Percentiles rank a stretch among this genome's conserved stretches.
Evolutionary conservation across 2,797 vertebrate species (phyloP).

Genomic region (Sebastes diaconus): DNA sequence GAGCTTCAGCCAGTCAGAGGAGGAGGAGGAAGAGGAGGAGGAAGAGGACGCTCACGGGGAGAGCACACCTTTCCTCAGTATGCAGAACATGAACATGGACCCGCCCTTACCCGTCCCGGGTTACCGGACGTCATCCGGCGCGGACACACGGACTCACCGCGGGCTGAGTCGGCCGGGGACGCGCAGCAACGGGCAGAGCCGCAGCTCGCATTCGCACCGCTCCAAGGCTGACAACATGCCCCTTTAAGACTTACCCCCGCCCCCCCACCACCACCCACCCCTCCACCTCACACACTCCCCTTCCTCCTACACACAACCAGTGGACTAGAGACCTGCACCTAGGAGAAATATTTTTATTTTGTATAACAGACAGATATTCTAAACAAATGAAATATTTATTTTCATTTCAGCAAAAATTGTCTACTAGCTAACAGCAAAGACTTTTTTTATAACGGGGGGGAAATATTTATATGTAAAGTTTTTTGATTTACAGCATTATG

Average conservation of each 20-base stretch:
- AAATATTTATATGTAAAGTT: constrained; percentile 98
- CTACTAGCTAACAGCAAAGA: constrained; percentile 99
- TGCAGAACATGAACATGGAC: constrained; percentile 89
- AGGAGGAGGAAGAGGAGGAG: constrained; percentile 88
- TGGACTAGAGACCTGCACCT: constrained; percentile 88
- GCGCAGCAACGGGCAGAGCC: constrained; percentile 87
- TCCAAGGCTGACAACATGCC: constrained; percentile 90
- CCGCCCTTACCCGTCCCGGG: constrained; percentile 85
- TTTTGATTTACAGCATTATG: constrained; percentile 99
- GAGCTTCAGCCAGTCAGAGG: constrained; percentile 93
- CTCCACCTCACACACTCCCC: constrained; percentile 65
- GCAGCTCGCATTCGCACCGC: constrained; percentile 82
- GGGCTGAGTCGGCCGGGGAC: constrained; percentile 85
- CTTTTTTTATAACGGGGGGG: constrained; percentile 97
- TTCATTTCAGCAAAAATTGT: constrained; percentile 99
- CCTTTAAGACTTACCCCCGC: constrained; percentile 85
- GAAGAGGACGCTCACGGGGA: constrained; percentile 88
- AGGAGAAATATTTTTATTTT: constrained; percentile 99
- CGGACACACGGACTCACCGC: constrained; percentile 92
- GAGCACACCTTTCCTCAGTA: constrained; percentile 97
- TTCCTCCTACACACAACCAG: constrained; percentile 69
- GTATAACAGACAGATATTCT: constrained; percentile 98
- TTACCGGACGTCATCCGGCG: constrained; percentile 82
- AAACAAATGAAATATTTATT: constrained; percentile 99
- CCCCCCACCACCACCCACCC: constrained; percentile 44